A percentile compares a stretch with the other conserved stretches of the same genome.
Conservation (phyloP, 1,140 invertebrate species). For the Lepidurus packardi region DNA sequence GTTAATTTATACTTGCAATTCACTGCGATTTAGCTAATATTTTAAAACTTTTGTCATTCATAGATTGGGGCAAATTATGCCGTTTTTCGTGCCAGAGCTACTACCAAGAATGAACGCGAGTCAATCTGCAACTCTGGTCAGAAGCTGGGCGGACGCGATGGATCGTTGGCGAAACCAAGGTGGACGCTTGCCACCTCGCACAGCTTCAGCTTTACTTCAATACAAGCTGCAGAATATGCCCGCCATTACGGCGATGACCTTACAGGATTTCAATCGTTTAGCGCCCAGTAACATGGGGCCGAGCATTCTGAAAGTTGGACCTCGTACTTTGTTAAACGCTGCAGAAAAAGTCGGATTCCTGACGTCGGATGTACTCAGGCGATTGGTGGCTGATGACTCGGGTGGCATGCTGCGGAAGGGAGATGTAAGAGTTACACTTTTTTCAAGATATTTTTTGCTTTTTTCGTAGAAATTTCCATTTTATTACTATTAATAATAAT, state of each 20-base stretch:
- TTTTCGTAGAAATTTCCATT: neutral
- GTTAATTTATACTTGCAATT: neutral
- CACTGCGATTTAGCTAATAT: too few species aligned
- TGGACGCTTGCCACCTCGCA: slow-evolving; percentile 1
- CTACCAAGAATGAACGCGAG: neutral
- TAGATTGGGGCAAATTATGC: slow-evolving; percentile 22
- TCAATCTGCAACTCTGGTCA: neutral
- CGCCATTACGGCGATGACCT: neutral
- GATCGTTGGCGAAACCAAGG: slow-evolving; percentile 7
- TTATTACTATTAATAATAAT: too few species aligned
- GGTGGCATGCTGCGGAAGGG: slow-evolving; percentile 7
- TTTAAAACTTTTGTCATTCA: neutral
- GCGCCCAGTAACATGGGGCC: neutral
- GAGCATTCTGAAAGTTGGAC: slow-evolving; percentile 27
- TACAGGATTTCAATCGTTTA: neutral
- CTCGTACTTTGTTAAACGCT: slow-evolving; percentile 20
- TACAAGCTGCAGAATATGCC: neutral
- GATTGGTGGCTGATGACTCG: slow-evolving; percentile 21
- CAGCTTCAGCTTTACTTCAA: slow-evolving; percentile 15
- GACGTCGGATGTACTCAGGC: neutral
- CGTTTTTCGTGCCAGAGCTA: slow-evolving; percentile 27
- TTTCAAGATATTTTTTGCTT: too few species aligned
- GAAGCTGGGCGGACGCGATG: slow-evolving; percentile 24
- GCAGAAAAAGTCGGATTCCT: slow-evolving; percentile 15
- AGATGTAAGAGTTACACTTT: neutral